These are phyloP conservation scores for Suncus etruscus DNA, from an alignment of 2,113 vertebrate species.

Conservation along the genomic window DNA sequence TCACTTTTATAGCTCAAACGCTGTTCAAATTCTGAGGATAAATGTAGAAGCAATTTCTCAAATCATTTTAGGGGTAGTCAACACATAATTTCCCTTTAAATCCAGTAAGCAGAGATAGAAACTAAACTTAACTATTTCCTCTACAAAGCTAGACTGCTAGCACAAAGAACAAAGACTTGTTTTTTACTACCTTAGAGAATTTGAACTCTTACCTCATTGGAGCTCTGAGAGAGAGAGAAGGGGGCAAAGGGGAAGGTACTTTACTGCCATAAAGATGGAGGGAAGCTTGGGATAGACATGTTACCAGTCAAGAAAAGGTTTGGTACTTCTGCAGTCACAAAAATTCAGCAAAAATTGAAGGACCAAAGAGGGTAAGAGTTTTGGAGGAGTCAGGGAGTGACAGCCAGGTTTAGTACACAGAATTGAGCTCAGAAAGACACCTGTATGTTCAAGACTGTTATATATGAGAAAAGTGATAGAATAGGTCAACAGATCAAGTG, in stretches of 20 bases:
- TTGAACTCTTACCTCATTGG: too few relatives aligned
- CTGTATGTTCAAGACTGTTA: background rate
- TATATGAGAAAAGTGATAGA: background rate
- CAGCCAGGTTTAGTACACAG: background rate
- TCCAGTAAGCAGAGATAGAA: slow-evolving; percentile 35
- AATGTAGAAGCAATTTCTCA: slow-evolving; percentile 35
- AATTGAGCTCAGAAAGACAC: background rate
- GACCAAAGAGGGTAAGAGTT: background rate
- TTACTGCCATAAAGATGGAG: background rate
- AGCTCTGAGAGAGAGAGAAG: background rate
- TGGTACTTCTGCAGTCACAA: background rate
- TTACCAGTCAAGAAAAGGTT: background rate
- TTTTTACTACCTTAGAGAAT: background rate
- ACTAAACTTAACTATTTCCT: slow-evolving; percentile 9
- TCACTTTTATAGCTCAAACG: background rate
- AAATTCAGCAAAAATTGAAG: background rate
- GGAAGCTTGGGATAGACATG: background rate
- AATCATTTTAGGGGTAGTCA: background rate
- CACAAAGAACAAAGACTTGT: background rate
- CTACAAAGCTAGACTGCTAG: background rate
- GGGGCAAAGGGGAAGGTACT: too few relatives aligned
- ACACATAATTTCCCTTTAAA: background rate
- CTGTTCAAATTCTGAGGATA: slow-evolving; percentile 24
- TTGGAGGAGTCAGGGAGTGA: background rate
- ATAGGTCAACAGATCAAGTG: background rate